Evolutionary conservation across 2,113 vertebrate species (phyloP), one percentile per base, ranked within the genome.

Genomic region (Zapornia atra): DNA sequence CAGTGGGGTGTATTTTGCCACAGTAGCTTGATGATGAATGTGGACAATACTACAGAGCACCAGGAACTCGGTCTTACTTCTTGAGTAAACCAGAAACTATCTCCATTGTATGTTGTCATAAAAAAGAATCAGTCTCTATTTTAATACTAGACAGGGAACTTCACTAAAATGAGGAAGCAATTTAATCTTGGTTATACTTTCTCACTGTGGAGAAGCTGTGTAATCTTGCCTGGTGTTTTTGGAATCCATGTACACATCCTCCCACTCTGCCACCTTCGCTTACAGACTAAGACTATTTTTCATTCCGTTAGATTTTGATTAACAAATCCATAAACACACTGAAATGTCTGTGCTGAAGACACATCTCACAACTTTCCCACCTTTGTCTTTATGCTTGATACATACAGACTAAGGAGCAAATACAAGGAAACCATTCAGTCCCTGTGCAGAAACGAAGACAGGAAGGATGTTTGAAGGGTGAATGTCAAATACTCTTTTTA

Each of bases 381-480:
- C 42, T 75, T 15, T 65, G 40, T 51, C 34, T 88, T 82, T 33
- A 25, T 34, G 66, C 18, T 61, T 54, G 44, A 17, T 12, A 33
- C n/a, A 28, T 40, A 48, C 28, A 79, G 16, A 28, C 31, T 40
- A 66, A 70, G 21, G 44, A 79, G 66, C 34, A 56, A 72, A 51
- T 54, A 54, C 2, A 77, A 90, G 14, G 12, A 82, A 81, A 90
- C 66, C 5, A 73, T 88, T 90, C 38, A 61, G 44, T n/a, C 17
- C 21, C 75, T 63, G 17, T 79, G 90, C 61, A 88, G 77, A 84
- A 95, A 92, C 88, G 50, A 92, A 86, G 76, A 51, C 14, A 10
- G 65, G 72, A 77, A 94, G 71, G 82, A 18, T 86, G 12, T 82
- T 86, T 86, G 95, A 91, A 94, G 73, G 83, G 18, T 54, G 29